Evolutionary conservation across 2,888 invertebrate genomes (phyloP).

Genomic region (Oxytorus armatus): DNA sequence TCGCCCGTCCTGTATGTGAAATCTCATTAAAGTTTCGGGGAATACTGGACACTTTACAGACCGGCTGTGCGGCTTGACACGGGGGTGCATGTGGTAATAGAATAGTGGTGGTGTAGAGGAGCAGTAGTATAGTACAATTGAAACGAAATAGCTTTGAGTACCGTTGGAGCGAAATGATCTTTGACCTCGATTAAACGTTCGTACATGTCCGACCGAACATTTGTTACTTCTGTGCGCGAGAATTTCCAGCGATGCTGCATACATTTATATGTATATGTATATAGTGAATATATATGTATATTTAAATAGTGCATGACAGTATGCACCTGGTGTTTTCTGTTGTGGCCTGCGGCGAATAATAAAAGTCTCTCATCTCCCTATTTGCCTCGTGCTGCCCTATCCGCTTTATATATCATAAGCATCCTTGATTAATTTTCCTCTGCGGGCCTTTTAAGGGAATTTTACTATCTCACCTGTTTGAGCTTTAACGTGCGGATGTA

Average conservation of each 20-base stretch:
- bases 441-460: slow-evolving; percentile 4
- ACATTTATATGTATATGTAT: neutral
- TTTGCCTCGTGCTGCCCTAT: slow-evolving; percentile 43
- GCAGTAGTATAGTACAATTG: slow-evolving; percentile 35
- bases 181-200: slow-evolving; percentile 65
- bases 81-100: slow-evolving; percentile 14
- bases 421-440: slow-evolving; percentile 50
- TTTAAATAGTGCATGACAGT: slow-evolving; percentile 4
- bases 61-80: neutral
- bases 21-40: slow-evolving; percentile 69
- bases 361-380: slow-evolving; percentile 41
- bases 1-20: slow-evolving; percentile 44
- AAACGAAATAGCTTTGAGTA: slow-evolving; percentile 64
- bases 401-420: neutral
- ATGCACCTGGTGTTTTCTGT: slow-evolving; percentile 9
- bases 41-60: slow-evolving; percentile 47
- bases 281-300: neutral
- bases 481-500: neutral
- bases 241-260: slow-evolving; percentile 2
- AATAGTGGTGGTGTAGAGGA: neutral
- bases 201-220: slow-evolving; percentile 32
- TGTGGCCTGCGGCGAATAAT: slow-evolving; percentile 28
- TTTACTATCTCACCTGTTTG: neutral
- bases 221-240: slow-evolving; percentile 5
- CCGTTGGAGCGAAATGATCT: slow-evolving; percentile 62